Evolutionary conservation across 2,888 invertebrate genomes (phyloP), one percentile per base, ranked within the genome.

Genomic region (Dichetophora obliterata): DNA sequence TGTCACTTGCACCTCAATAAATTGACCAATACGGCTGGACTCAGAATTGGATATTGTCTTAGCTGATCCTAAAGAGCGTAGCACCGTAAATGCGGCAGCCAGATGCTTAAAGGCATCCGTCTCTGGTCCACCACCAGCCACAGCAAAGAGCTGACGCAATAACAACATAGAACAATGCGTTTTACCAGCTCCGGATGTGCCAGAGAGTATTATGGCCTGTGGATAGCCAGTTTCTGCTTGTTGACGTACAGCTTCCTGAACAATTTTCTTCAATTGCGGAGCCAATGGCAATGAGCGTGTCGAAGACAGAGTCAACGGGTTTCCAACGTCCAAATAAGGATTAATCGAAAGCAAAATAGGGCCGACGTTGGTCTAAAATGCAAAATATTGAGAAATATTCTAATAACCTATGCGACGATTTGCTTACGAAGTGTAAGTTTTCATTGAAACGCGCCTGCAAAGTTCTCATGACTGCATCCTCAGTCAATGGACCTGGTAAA

Each of bases 31-130:
- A 90, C 98, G 93, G 90, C 96, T 97, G 85, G 97, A 96, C 91
- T 98, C 95, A 27, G 95, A 94, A 90, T 98, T 98, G 82, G 94
- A 94, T 71, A 93, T 93, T 70, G 97, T 98, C 90, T 96, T 95
- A 63, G 98, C 97, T 54, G 96, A 95, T 81, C 97, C 97, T 78
- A 98, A 92, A 27, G 97, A 96, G 82, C 97, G 92, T 83, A 98
- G 92, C 80, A 98, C 98, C 79, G 98, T 98, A 90, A 98, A 96
- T 70, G 98, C 97, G 74, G 98, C 98, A 16, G 96, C 96, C 82
- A 98, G 92, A 90, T 98, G 97, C 90, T 98, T 98, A 90, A 97
- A 98, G 65, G 97, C 96, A 90, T 98, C 98, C 27, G 98, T 97
- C 91, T 97, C 97, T 4, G 96, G 95, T 69, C 97, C 97, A 83